phyloP scores from a whole-genome alignment of 2,113 vertebrate genomes.

The Perognathus longimembris region DNA sequence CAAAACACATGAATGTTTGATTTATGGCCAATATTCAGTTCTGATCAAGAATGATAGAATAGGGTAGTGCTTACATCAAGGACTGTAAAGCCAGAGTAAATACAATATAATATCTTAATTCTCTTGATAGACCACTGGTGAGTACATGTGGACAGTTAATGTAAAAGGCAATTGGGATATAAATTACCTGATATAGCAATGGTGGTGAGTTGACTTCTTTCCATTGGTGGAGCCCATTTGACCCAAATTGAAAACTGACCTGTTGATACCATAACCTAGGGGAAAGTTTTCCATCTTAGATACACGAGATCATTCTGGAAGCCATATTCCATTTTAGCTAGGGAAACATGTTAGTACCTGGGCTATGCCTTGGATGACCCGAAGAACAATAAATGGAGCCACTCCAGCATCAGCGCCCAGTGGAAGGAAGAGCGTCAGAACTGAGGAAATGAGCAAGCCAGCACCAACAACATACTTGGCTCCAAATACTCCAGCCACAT shows the following conservation, averaged over 20 bases:
- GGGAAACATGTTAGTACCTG: slow-evolving; percentile 65
- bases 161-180: no score
- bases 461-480: slow-evolving; percentile 86
- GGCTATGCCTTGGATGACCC: slow-evolving; percentile 59
- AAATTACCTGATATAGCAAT: slow-evolving; percentile 84
- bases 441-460: slow-evolving; percentile 86
- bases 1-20: not conserved
- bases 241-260: slow-evolving; percentile 91
- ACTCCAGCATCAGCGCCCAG: slow-evolving; percentile 82
- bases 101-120: not conserved
- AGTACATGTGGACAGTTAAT: rapidly evolving
- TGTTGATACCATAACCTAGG: slow-evolving; percentile 88
- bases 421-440: slow-evolving; percentile 89
- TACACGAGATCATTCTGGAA: not conserved
- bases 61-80: not conserved
- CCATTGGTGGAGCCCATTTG: slow-evolving; percentile 91
- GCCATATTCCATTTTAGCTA: not conserved
- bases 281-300: not conserved
- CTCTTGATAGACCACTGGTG: not conserved
- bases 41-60: not conserved
- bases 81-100: not conserved
- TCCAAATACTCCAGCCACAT: slow-evolving; percentile 87
- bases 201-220: slow-evolving; percentile 87
- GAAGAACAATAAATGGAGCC: slow-evolving; percentile 19
- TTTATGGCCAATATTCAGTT: not conserved